Evolutionary conservation across 2,797 vertebrate species (phyloP).

Genomic region (Oreortyx pictus): DNA sequence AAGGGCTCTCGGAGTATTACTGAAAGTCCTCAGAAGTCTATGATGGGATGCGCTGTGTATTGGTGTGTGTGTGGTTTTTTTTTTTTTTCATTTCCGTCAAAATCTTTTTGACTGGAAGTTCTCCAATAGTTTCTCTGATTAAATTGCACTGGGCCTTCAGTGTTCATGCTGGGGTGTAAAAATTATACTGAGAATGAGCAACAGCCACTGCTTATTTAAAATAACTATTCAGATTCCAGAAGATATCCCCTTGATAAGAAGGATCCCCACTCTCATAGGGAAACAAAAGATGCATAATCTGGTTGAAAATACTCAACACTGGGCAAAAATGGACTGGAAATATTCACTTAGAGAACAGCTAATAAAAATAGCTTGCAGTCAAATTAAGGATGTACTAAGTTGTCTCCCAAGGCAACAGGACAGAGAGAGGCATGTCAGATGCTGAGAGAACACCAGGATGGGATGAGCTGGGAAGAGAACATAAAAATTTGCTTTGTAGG

Average conservation of each 20-base stretch:
- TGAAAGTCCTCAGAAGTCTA: not conserved
- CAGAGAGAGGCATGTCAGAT: not conserved
- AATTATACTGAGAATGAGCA: not conserved
- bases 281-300: not conserved
- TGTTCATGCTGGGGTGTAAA: not conserved
- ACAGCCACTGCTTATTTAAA: not conserved
- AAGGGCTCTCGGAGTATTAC: not conserved
- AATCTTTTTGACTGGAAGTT: not conserved
- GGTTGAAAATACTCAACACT: not conserved
- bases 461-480: not conserved
- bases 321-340: not conserved
- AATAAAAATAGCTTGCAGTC: not conserved
- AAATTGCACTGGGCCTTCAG: not conserved
- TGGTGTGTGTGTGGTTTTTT: accelerated
- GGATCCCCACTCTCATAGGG: not conserved
- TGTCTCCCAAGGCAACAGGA: not conserved
- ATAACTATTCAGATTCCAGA: not conserved
- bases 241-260: not conserved
- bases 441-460: not conserved
- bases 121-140: not conserved
- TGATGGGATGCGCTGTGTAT: not conserved
- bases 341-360: constrained; percentile 19
- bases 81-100: not conserved
- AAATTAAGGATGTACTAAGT: not conserved
- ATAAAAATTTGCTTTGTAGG: not conserved